Base-by-base conservation (phyloP, 2,797 vertebrate genomes). In the Pangasius macronema region DNA sequence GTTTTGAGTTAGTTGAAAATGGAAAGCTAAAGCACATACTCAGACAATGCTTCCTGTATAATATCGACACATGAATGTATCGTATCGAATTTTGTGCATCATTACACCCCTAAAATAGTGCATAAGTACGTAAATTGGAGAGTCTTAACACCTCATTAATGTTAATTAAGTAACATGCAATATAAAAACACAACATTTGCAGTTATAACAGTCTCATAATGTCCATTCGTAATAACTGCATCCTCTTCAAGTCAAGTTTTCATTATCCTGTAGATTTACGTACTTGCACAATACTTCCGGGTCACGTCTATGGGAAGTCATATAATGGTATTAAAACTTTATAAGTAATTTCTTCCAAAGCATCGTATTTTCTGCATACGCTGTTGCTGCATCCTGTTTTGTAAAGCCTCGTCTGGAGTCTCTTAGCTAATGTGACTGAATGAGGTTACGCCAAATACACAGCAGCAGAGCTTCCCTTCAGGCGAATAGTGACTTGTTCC, bases 351-450 rank as follows among this genome's bases (percentile, higher is more conserved):
- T n/a, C 80, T 63, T 46, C 39, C 27, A 80, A 39, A 36, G 79
- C 79, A n/a, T 46, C 42, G 20, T 65, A 49, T 49, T 30, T 30
- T 82, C 80, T 46, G 84, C 67, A 16, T 89, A 75, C 13, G 84
- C 51, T 80, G 68, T 22, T 63, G 59, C 72, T 51, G 36, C 24
- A 42, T 72, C 82, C 42, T 33, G 3, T 83, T 67, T 82, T 65
- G 27, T 14, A 73, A 33, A 36, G 83, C 68, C 85, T 91, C 86
- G 86, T 59, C 92, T 91, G 61, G 89, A 92, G 90, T 86, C 88
- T 92, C 87, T 93, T 85, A 93, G 90, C 91, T 89, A 91, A 93
- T 92, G 91, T 95, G 95, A 95, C 93, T 94, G 94, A 95, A 95
- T 95, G 94, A 85, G 94, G 93, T 95, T 94, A 93, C 90, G 73